Evolutionary conservation across 23 tunicate species (phyloP).

Genomic region (Ascidia mentula): DNA sequence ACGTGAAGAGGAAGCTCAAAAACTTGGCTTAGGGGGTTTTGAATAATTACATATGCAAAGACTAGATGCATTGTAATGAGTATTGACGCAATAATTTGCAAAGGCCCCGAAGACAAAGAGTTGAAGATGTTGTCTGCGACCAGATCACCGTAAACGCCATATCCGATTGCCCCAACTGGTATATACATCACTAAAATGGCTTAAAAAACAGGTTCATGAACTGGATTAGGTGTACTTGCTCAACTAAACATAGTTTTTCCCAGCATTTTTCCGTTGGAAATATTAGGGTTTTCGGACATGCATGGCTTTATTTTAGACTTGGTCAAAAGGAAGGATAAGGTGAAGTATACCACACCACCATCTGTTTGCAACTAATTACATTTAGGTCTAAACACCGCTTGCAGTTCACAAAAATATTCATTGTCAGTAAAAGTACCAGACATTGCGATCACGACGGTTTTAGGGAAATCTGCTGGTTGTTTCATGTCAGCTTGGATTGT

Average conservation of each 20-base stretch:
- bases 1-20: conserved; percentile 80
- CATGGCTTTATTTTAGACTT: no score
- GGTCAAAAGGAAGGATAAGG: no score
- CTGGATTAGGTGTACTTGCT: no score
- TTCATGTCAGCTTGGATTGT: conserved; percentile 98
- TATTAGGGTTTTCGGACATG: no score
- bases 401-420: no score
- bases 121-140: conserved; percentile 82
- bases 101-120: conserved; percentile 63
- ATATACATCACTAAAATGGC: conserved; percentile 87
- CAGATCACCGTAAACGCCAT: conserved; percentile 77
- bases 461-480: conserved; percentile 80
- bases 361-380: no score
- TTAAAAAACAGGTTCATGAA: no score
- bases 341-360: no score
- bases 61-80: conserved; percentile 94
- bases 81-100: conserved; percentile 59
- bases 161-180: conserved; percentile 89
- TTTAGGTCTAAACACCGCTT: no score
- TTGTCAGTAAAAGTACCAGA: conserved; percentile 30
- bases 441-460: conserved; percentile 84
- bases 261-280: no score
- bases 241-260: no score
- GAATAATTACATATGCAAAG: conserved; percentile 94
- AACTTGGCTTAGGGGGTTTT: conserved; percentile 95